phyloP scores from a whole-genome alignment of 2,888 invertebrate genomes.

The Meiosimyza platycephala region DNA sequence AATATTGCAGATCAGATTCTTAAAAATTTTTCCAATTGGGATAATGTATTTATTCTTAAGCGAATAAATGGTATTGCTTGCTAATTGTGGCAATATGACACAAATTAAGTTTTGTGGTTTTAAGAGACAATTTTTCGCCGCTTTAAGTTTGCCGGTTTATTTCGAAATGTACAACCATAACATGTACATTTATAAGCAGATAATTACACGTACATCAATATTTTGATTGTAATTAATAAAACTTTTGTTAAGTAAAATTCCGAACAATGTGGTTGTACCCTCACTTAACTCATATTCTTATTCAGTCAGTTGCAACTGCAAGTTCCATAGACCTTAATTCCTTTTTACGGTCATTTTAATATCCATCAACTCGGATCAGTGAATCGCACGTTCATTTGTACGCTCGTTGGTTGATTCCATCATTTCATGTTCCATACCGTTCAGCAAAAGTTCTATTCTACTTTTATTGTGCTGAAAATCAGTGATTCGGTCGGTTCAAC shows the following conservation, averaged over 20 bases:
- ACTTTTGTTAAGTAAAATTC: too few species aligned
- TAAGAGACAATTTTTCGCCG: slow-evolving; percentile 52
- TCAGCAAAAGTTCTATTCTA: not conserved
- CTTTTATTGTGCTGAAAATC: not conserved
- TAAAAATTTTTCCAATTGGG: too few species aligned
- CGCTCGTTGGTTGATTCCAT: slow-evolving; percentile 17
- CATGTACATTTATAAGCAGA: too few species aligned
- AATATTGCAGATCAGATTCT: too few species aligned
- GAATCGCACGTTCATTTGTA: slow-evolving; percentile 49
- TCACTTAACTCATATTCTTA: slow-evolving; percentile 35
- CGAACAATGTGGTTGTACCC: too few species aligned
- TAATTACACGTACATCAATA: too few species aligned
- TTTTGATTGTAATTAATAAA: too few species aligned
- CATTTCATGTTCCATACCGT: slow-evolving; percentile 31
- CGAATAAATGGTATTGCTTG: too few species aligned
- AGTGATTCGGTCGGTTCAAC: not conserved
- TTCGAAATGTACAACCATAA: slow-evolving; percentile 14
- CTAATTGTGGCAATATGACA: slow-evolving; percentile 52
- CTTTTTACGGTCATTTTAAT: slow-evolving; percentile 68
- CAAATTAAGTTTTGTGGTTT: slow-evolving; percentile 61
- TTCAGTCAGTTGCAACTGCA: slow-evolving; percentile 58
- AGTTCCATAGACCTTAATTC: slow-evolving; percentile 66
- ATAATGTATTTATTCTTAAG: too few species aligned
- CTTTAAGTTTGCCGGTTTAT: slow-evolving; percentile 54
- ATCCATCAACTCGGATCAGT: slow-evolving; percentile 66